Evolutionary conservation across 2,113 vertebrate genomes (phyloP), one percentile per base, ranked within the genome.

Genomic region (Eurystomus gularis): DNA sequence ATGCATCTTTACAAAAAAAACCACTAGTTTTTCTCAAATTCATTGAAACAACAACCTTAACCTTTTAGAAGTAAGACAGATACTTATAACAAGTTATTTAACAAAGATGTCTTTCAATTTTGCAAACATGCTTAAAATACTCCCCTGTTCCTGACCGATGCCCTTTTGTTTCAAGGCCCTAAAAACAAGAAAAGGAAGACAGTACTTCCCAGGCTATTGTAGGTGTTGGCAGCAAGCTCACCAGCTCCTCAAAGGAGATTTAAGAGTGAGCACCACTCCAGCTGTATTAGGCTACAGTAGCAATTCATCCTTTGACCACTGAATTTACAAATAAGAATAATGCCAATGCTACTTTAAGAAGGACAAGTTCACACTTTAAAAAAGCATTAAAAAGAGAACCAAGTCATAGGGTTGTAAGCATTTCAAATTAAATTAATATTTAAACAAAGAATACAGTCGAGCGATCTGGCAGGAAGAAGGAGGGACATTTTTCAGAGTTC

Each of bases 401-500:
- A 75, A 92, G 48, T 76, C 33, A 60, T 68, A 70, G 68, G 72
- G 92, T 65, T 82, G 48, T 89, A 89, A 91, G 86, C 72, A 94
- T 72, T 91, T 94, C 61, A 66, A 91, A 62, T 96, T 88, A 96
- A 95, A 88, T 93, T 89, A 94, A 90, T 84, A 91, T 52, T 94
- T 94, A 44, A 94, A 71, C 58, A 77, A 90, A 87, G 68, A 86
- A 86, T 42, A 87, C 28, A 44, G 52, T 44, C 85, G 66, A 79
- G 91, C 81, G 69, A 95, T 92, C 81, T 5, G 4, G 52, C 48
- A 94, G 92, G 72, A 93, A 62, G 66, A 29, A 77, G 39, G 12
- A 68, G 71, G 70, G 77, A 79, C 29, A 25, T 66, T 91, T 89
- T 96, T 87, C 46, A 1, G 42, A 88, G 73, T 79, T 55, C 75